phyloP scores from a whole-genome alignment of 2,797 vertebrate species.

The Paedocypris micromegethes region DNA sequence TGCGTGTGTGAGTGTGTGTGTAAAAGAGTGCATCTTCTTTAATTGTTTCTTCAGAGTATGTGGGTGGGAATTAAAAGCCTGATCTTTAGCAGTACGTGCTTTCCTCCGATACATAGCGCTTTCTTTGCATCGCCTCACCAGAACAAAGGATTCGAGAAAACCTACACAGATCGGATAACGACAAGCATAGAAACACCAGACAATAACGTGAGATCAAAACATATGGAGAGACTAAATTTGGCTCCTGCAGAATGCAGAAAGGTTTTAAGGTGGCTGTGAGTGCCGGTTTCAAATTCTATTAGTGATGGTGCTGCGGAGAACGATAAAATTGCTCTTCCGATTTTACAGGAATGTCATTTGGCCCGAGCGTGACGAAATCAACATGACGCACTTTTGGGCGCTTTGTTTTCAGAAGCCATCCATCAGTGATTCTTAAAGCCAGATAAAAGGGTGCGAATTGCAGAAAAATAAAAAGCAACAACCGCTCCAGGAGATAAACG shows the following conservation, averaged over 20 bases:
- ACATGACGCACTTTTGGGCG: slow-evolving; percentile 60
- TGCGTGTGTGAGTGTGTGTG: slow-evolving; percentile 32
- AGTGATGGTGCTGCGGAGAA: slow-evolving; percentile 49
- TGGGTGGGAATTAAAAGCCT: slow-evolving; percentile 79
- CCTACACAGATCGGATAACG: slow-evolving; percentile 74
- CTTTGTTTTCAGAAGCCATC: slow-evolving; percentile 51
- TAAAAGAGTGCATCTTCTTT: slow-evolving; percentile 62
- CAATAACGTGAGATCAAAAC: slow-evolving; percentile 50
- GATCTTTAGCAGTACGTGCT: slow-evolving; percentile 70
- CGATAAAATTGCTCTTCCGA: slow-evolving; percentile 44
- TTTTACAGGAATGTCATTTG: slow-evolving; percentile 52
- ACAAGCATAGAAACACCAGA: slow-evolving; percentile 66
- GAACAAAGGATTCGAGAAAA: slow-evolving; percentile 72
- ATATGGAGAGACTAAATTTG: slow-evolving; percentile 58
- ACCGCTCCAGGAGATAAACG: slow-evolving; percentile 59
- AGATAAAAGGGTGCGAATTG: slow-evolving; percentile 17
- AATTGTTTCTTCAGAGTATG: slow-evolving; percentile 68
- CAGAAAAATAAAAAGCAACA: slow-evolving; percentile 48
- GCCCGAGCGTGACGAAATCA: slow-evolving; percentile 63
- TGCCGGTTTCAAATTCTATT: slow-evolving; percentile 56
- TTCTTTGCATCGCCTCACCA: slow-evolving; percentile 51
- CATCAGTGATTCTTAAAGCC: slow-evolving; percentile 44
- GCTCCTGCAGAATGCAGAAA: slow-evolving; percentile 56
- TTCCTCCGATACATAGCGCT: slow-evolving; percentile 62
- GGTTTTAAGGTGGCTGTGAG: slow-evolving; percentile 48